Base-by-base conservation (phyloP, 1,140 invertebrate species). In the Protaetia brevitarsis region DNA sequence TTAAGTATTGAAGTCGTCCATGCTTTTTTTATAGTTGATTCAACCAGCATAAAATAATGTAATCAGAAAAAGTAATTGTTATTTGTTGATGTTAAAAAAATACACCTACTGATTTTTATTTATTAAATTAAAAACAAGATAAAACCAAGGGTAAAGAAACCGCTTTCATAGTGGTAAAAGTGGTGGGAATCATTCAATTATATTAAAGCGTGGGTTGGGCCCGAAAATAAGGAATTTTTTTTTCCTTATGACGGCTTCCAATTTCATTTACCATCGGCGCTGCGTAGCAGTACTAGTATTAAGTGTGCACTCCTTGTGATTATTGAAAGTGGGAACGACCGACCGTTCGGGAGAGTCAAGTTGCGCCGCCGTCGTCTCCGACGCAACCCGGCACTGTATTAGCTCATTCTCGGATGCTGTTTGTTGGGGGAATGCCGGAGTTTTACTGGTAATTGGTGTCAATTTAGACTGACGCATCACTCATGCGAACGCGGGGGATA, bases 371-470 rank as follows among this genome's bases (percentile, higher is more conserved):
- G 31, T 7, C 57, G 16, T 51, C 41, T 51, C 41, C 41, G 26
- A 16, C 41, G 41, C 16, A 6, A 23, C 41, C 41, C 41, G 57
- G 26, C 27, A 59, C 27, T 59, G 57, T 76, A 76, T 77, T 77
- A 76, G 74, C 73, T 77, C 76, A 76, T 76, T 77, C 74, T 76
- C 74, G 73, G 75, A 77, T 76, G 74, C 73, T 77, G 72, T 75
- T 76, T 77, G 72, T 73, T 72, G 66, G 70, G 74, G 72, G 75
- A 75, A 73, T 69, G 57, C 29, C 82, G 83, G 83, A 84, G 83
- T 85, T 85, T 85, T 85, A 81, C 84, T 84, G 84, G 84, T 86
- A 86, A 86, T 86, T 86, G 84, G 84, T 85, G 84, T 84, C 85
- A 86, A 85, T 86, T 86, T 86, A 84, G 75, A 74, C 76, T 78